Percentiles rank a stretch among this genome's conserved stretches.
phyloP scores from a whole-genome alignment of 1,140 invertebrate species.

The Adelges cooleyi region DNA sequence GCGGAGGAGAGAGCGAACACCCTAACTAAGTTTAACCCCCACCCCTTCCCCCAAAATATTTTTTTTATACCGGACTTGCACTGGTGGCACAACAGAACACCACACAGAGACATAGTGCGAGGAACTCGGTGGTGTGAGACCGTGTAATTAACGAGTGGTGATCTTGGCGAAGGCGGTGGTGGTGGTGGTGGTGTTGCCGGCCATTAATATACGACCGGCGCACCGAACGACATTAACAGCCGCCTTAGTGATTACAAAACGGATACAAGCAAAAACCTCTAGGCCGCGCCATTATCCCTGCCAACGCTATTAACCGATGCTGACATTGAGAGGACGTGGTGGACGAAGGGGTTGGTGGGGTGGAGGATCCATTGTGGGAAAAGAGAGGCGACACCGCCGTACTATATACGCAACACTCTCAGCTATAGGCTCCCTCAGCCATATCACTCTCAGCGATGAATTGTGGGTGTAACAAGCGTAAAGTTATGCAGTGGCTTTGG shows the following conservation, averaged over 20 bases:
- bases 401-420: too few species aligned
- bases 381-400: too few species aligned
- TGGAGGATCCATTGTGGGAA: background rate
- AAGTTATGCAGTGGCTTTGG: too few species aligned
- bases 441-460: too few species aligned
- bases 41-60: background rate
- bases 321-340: background rate
- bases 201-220: slow-evolving; percentile 11
- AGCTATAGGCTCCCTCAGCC: too few species aligned
- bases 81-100: background rate
- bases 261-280: slow-evolving; percentile 27
- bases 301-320: slow-evolving; percentile 18
- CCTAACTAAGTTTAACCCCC: too few species aligned
- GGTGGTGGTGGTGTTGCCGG: too few species aligned
- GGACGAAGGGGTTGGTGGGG: background rate
- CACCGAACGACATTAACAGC: slow-evolving; percentile 24
- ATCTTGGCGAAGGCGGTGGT: too few species aligned
- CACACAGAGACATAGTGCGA: background rate
- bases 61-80: slow-evolving; percentile 1
- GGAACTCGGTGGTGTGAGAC: slow-evolving; percentile 2
- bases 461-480: too few species aligned
- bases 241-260: slow-evolving; percentile 25
- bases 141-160: slow-evolving; percentile 15
- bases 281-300: slow-evolving; percentile 8
- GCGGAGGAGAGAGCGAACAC: background rate